Evolutionary conservation across 2,888 invertebrate species (phyloP).

Genomic region (Tipula vernalis): DNA sequence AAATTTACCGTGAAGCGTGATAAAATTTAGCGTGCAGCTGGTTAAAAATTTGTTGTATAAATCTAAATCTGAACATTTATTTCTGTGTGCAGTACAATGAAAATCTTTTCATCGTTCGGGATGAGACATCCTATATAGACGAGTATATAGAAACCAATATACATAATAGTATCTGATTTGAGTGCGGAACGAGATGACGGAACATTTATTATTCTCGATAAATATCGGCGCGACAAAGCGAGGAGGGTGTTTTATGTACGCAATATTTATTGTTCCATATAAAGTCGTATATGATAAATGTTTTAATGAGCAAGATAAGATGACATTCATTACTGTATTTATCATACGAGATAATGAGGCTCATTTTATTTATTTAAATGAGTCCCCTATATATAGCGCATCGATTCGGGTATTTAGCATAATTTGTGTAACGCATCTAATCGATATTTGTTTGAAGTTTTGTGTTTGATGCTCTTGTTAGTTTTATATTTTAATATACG

Average conservation of each 20-base stretch:
- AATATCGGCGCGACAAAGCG: not conserved
- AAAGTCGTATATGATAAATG: not conserved
- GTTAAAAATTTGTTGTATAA: not conserved
- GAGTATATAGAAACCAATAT: too few species aligned
- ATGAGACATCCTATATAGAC: too few species aligned
- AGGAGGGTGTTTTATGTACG: not conserved
- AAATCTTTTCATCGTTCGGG: not conserved
- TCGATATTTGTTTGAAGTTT: not conserved
- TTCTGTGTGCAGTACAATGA: not conserved
- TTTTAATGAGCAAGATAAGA: not conserved
- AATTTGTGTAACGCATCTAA: not conserved
- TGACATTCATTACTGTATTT: not conserved
- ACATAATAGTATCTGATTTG: not conserved
- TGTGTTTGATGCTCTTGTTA: not conserved
- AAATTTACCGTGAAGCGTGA: conserved; percentile 37
- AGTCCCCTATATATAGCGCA: not conserved
- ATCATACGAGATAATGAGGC: not conserved
- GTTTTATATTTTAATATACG: not conserved
- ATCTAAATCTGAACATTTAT: not conserved
- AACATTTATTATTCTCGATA: not conserved
- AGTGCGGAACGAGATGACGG: not conserved
- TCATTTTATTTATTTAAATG: not conserved
- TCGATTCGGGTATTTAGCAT: not conserved
- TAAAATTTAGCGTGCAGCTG: conserved; percentile 21
- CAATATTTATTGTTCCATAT: not conserved